phyloP scores from a whole-genome alignment of 2,888 invertebrate species.

The Drosophila mulleri region DNA sequence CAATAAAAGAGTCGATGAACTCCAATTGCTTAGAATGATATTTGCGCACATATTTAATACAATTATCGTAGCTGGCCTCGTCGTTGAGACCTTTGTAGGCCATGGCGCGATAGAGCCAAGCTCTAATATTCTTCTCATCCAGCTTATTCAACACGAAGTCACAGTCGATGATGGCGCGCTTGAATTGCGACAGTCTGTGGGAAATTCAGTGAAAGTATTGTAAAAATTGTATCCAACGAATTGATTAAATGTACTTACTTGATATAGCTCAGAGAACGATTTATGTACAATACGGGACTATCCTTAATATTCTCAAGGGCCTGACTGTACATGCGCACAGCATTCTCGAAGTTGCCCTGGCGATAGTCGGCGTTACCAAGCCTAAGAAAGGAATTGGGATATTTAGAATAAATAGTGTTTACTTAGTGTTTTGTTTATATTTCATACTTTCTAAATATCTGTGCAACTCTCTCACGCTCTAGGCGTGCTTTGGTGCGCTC shows the following conservation, averaged over 20 bases:
- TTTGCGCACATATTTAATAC: conserved; percentile 87
- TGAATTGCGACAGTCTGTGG: conserved; percentile 85
- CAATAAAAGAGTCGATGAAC: conserved; percentile 87
- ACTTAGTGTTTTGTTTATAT: too few species aligned
- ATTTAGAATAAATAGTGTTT: background rate
- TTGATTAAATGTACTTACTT: conserved; percentile 65
- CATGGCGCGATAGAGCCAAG: conserved; percentile 90
- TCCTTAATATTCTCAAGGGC: conserved; percentile 92
- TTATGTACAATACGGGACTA: conserved; percentile 91
- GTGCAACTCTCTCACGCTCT: conserved; percentile 89
- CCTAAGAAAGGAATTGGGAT: conserved; percentile 66
- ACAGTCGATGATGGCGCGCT: conserved; percentile 89
- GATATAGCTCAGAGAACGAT: conserved; percentile 88
- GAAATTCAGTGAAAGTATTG: background rate
- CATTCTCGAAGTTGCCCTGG: conserved; percentile 89
- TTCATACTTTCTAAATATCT: conserved; percentile 88
- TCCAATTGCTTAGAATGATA: conserved; percentile 88
- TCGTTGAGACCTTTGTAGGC: conserved; percentile 88
- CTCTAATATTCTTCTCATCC: conserved; percentile 91
- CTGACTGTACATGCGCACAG: conserved; percentile 90
- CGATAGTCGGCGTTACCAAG: conserved; percentile 90
- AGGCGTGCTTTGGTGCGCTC: conserved; percentile 88
- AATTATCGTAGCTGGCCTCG: conserved; percentile 86
- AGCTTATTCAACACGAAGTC: conserved; percentile 89
- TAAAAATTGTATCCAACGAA: background rate